Conservation (phyloP, 2,797 vertebrate species). For the Erethizon dorsatum region DNA sequence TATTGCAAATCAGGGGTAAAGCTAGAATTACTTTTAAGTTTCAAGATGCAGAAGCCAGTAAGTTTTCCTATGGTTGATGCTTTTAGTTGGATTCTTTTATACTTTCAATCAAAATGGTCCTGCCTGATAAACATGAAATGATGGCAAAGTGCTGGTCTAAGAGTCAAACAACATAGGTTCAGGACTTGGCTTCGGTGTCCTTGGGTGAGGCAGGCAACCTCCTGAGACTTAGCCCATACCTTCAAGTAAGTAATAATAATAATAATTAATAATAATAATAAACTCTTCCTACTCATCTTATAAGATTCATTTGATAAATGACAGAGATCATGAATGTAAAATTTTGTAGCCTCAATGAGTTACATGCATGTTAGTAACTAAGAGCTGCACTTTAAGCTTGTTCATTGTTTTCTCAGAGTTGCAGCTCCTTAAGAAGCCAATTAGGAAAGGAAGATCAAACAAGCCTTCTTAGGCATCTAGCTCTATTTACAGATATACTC, state of each 20-base stretch:
- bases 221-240: neutral
- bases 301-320: neutral
- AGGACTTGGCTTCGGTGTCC: too few species aligned
- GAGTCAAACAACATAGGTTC: neutral
- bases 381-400: neutral
- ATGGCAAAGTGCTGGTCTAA: neutral
- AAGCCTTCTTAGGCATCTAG: neutral
- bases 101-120: neutral
- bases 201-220: neutral
- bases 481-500: neutral
- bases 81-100: slow-evolving; percentile 2
- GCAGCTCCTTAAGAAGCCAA: neutral
- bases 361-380: neutral
- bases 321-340: neutral
- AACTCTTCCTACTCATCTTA: neutral
- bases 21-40: neutral
- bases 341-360: neutral
- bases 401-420: neutral
- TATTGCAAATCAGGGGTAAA: neutral
- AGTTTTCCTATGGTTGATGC: neutral
- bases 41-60: neutral
- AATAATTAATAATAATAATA: neutral
- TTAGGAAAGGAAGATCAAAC: neutral
- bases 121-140: neutral
- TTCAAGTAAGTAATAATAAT: neutral